Percentiles rank a stretch among this genome's conserved stretches.
phyloP scores from a whole-genome alignment of 2,888 invertebrate genomes.

The Oscheius sp. region DNA sequence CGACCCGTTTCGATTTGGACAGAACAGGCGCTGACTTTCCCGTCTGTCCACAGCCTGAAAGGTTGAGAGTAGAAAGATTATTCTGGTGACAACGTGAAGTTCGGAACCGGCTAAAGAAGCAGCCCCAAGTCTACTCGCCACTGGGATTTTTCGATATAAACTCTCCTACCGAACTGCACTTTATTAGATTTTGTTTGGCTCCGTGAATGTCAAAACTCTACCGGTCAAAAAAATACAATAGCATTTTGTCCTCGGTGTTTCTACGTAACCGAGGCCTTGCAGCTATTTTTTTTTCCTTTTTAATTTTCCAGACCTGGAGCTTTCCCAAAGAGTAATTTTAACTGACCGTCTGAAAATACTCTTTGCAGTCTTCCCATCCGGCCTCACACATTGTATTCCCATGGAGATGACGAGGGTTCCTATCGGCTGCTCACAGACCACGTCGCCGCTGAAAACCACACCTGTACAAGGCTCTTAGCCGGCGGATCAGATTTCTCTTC shows the following conservation, averaged over 20 bases:
- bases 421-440: slow-evolving; percentile 69
- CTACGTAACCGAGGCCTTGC: too few species aligned
- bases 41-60: slow-evolving; percentile 55
- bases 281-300: too few species aligned
- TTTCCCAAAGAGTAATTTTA: neutral
- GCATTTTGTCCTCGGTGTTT: too few species aligned
- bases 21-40: slow-evolving; percentile 85
- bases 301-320: neutral
- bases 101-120: too few species aligned
- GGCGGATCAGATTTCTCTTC: slow-evolving; percentile 11
- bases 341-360: slow-evolving; percentile 46
- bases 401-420: slow-evolving; percentile 83
- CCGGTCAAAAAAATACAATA: too few species aligned
- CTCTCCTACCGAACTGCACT: too few species aligned
- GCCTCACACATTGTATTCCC: slow-evolving; percentile 92
- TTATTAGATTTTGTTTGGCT: too few species aligned
- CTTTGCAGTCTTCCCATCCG: slow-evolving; percentile 80
- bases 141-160: too few species aligned
- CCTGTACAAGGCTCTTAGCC: neutral
- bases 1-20: slow-evolving; percentile 95
- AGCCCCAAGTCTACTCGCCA: too few species aligned
- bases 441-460: slow-evolving; percentile 59
- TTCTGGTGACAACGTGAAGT: neutral
- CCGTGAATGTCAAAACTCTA: too few species aligned
- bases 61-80: neutral